Evolutionary conservation across 2,113 vertebrate genomes (phyloP), one percentile per base, ranked within the genome.

Genomic region (Pavo muticus): DNA sequence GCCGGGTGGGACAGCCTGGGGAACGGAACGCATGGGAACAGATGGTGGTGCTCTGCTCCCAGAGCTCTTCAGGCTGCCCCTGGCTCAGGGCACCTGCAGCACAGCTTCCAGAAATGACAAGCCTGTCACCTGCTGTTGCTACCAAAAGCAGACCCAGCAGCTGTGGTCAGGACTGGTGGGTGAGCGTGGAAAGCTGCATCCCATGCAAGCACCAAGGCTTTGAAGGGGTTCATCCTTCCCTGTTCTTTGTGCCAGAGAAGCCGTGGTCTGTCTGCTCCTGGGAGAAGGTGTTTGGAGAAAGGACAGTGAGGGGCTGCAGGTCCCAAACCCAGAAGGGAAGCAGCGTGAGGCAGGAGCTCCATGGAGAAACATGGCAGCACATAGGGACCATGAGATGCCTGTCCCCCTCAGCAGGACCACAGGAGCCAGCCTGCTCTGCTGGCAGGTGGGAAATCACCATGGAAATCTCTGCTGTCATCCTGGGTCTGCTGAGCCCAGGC

Each of bases 151-250:
- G 39, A 40, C 40, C 37, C 25, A 29, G 25, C 61, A 64, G 11
- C 37, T 64, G n/a, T 6, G 20, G 68, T 19, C 52, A 17, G 42
- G 25, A n/a, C 37, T 45, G 1, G 24, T 40, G 1, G 27, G 23
- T 8, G 59, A 14, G 10, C 0, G 0, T 4, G 10, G 61, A 47
- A 70, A 60, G 29, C 24, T 9, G 19, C 44, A 70, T 25, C 57
- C 29, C 44, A 54, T 67, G 50, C 1, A 3, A 70, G 20, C 60
- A 59, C 23, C 19, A 19, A 39, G 54, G 60, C 21, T 4, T 39
- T 25, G 10, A 23, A 6, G 19, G 9, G 1, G 32, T 87, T 84
- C 81, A 56, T 2, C 61, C 27, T 45, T 16, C 24, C 29, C 7
- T 19, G n/a, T 19, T 17, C 23, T 18, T 14, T 32, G 11, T 47